phyloP scores from a whole-genome alignment of 2,888 invertebrate species.

The Ecdyonurus torrentis region DNA sequence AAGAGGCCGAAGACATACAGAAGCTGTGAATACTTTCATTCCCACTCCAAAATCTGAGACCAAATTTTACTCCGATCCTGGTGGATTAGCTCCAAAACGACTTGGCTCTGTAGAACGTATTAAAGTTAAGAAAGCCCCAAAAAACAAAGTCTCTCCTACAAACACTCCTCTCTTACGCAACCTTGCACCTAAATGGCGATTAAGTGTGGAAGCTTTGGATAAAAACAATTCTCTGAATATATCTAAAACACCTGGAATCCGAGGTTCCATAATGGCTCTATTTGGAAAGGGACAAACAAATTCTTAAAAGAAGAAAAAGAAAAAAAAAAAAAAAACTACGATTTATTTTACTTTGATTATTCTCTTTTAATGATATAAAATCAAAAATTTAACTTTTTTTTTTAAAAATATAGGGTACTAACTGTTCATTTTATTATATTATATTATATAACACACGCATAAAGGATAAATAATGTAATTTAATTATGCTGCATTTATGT shows the following conservation, averaged over 20 bases:
- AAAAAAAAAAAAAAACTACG: too few relatives aligned
- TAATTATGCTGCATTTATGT: too few relatives aligned
- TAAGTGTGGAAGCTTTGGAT: background rate
- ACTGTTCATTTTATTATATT: too few relatives aligned
- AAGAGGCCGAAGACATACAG: background rate
- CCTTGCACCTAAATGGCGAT: background rate
- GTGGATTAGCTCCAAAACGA: background rate
- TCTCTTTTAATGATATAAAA: too few relatives aligned
- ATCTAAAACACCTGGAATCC: background rate
- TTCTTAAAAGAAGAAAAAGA: too few relatives aligned
- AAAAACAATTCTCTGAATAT: background rate
- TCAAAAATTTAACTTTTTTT: too few relatives aligned
- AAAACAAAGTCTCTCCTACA: background rate
- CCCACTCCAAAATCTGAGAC: background rate
- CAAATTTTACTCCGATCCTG: background rate
- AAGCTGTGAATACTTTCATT: background rate
- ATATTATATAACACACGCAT: too few relatives aligned
- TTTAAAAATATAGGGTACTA: too few relatives aligned
- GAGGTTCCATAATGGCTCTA: background rate
- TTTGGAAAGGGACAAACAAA: background rate
- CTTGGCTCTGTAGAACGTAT: background rate
- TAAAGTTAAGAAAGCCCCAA: background rate
- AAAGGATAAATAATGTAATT: too few relatives aligned
- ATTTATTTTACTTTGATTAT: too few relatives aligned
- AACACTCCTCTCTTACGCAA: background rate